A percentile compares a stretch with the other conserved stretches of the same genome.
Conservation (phyloP, 2,888 invertebrate genomes). For the Salpingus planirostris region DNA sequence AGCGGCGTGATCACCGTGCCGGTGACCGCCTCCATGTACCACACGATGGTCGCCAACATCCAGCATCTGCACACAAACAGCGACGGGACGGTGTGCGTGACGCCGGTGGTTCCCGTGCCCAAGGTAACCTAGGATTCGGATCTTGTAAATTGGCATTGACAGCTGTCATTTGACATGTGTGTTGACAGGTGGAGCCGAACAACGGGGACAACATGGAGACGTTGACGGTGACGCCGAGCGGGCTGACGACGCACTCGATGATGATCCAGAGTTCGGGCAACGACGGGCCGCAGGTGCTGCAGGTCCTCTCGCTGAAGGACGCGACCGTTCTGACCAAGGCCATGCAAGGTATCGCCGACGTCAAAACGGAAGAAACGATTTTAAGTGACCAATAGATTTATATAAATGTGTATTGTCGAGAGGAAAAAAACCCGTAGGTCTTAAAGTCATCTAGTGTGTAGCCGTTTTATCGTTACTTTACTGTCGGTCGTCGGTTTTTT, state of each 20-base stretch:
- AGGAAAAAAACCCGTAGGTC: too few species aligned
- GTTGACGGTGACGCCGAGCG: slow-evolving; percentile 62
- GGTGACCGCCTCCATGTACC: slow-evolving; percentile 91
- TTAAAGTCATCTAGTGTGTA: too few species aligned
- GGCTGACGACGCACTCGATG: slow-evolving; percentile 64
- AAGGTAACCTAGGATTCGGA: slow-evolving; percentile 29
- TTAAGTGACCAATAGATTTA: slow-evolving; percentile 40
- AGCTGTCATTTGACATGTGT: too few species aligned
- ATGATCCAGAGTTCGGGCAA: slow-evolving; percentile 64
- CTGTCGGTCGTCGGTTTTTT: too few species aligned
- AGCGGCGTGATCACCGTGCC: slow-evolving; percentile 94
- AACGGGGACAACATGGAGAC: slow-evolving; percentile 65
- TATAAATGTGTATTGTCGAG: neutral
- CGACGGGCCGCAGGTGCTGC: slow-evolving; percentile 69
- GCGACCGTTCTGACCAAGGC: slow-evolving; percentile 74
- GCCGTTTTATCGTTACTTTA: too few species aligned
- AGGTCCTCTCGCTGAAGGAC: slow-evolving; percentile 79
- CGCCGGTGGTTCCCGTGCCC: slow-evolving; percentile 74
- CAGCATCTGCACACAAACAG: slow-evolving; percentile 62
- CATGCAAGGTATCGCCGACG: slow-evolving; percentile 62
- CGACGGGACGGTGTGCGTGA: slow-evolving; percentile 75
- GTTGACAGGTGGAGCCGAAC: slow-evolving; percentile 60
- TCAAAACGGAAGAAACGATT: slow-evolving; percentile 62
- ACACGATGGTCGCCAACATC: slow-evolving; percentile 89
- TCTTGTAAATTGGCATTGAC: slow-evolving; percentile 4